Percentiles rank a stretch among this genome's conserved stretches.
These are phyloP conservation scores for Macrobrachium nipponense DNA, from an alignment of 1,140 invertebrate genomes.

Conservation along the genomic window DNA sequence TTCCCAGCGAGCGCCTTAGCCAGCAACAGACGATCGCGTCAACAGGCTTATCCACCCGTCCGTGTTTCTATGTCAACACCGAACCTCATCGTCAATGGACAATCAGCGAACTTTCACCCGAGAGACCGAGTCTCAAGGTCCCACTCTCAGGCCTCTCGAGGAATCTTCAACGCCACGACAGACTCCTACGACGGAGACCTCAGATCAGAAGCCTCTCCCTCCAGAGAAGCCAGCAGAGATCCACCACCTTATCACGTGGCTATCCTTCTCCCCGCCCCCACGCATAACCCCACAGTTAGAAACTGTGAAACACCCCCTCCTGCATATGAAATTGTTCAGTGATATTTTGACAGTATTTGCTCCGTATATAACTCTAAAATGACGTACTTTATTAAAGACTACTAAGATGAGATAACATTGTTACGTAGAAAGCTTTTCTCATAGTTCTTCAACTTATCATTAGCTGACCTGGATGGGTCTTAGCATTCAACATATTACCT, in stretches of 20 bases:
- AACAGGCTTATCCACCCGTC: slow-evolving; percentile 29
- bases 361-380: no score
- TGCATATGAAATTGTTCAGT: slow-evolving; percentile 59
- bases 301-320: slow-evolving; percentile 61
- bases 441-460: no score
- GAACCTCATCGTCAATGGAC: slow-evolving; percentile 57
- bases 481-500: no score
- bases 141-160: slow-evolving; percentile 20
- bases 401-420: no score
- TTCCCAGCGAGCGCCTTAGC: slow-evolving; percentile 22
- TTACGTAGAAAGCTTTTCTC: no score
- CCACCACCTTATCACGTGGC: slow-evolving; percentile 63
- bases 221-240: slow-evolving; percentile 27
- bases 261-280: slow-evolving; percentile 52
- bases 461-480: no score
- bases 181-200: slow-evolving; percentile 4
- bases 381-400: no score
- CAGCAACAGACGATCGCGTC: slow-evolving; percentile 5
- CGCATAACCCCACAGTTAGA: not conserved
- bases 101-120: not conserved
- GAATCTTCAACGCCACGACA: not conserved
- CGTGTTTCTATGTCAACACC: slow-evolving; percentile 53
- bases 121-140: slow-evolving; percentile 11
- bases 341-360: not conserved
- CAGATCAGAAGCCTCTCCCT: slow-evolving; percentile 6